Percentiles rank a stretch among this genome's conserved stretches.
phyloP scores from a whole-genome alignment of 2,797 vertebrate species.

The Muscicapa comitata region DNA sequence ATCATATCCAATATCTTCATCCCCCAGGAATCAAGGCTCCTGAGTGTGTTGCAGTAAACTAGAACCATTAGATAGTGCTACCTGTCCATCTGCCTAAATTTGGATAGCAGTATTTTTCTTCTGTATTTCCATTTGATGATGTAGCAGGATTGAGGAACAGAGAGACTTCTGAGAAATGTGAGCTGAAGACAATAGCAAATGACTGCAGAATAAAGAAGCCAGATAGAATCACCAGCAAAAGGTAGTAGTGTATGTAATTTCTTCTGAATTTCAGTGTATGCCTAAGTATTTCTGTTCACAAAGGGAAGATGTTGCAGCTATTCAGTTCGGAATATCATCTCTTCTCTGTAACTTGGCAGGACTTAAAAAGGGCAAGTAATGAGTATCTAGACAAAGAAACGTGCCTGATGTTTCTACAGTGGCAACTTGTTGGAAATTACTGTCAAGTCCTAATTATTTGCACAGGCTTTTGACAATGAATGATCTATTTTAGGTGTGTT shows the following conservation, averaged over 20 bases:
- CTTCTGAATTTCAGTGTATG: background rate
- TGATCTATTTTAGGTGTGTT: background rate
- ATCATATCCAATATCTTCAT: background rate
- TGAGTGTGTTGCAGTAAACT: background rate
- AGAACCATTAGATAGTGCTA: background rate
- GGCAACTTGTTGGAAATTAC: background rate
- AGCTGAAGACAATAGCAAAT: background rate
- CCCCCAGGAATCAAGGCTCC: background rate
- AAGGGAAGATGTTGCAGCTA: background rate
- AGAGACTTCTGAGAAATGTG: background rate
- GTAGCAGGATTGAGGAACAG: background rate
- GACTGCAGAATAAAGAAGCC: background rate
- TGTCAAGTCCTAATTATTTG: background rate
- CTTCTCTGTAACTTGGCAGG: background rate
- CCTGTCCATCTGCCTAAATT: background rate
- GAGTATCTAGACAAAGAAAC: background rate
- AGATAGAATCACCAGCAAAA: background rate
- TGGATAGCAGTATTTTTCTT: background rate
- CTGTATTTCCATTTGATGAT: background rate
- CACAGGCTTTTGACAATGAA: background rate
- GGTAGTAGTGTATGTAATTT: background rate
- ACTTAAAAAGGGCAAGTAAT: background rate
- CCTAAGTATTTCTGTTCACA: background rate
- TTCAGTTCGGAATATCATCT: background rate
- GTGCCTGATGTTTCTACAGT: background rate